Evolutionary conservation across 2,113 vertebrate genomes (phyloP), one percentile per base, ranked within the genome.

Genomic region (Ibidorhyncha struthersii): DNA sequence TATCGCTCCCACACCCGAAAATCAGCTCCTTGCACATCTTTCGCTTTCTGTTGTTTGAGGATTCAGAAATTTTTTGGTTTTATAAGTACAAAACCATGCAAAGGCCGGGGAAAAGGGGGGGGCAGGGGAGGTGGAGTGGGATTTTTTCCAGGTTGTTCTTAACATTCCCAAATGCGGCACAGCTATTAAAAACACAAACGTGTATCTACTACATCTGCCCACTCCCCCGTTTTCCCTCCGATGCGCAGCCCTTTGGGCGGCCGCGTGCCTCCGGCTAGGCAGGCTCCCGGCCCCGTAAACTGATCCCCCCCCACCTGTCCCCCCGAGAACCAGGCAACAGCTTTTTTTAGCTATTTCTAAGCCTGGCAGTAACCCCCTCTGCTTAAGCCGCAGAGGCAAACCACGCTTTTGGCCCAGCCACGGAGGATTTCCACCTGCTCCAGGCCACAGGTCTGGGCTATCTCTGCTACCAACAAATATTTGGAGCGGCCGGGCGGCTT

Each of bases 301-400:
- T 43, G 86, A 96, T 94, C 95, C 86, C 1, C 8, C 47, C 96
- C 89, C 97, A 98, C 97, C 98, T 97, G 97, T 96, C 97, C 76
- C 53, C 66, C 79, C 4, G 32, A 86, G 74, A 81, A 90, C 84
- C 89, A 78, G 70, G 23, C 72, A 74, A 50, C 27, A 8, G 93
- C 97, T 97, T 97, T 98, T 98, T 98, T 97, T 98, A 98, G 97
- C 94, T 50, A 56, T 73, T 88, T 74, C 92, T 72, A 95, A 95
- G 82, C 71, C 50, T 12, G 25, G 70, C 50, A 14, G 80, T 36
- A 82, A 72, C 66, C 69, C 81, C 40, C 43, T 32, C 83, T 12
- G 30, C 79, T 63, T 34, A 20, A 66, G 36, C 73, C 7, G 0
- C 77, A 9, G 40, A 86, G 58, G 30, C 78, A 72, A 83, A 65